These are phyloP conservation scores for Lamproptera curius DNA, from an alignment of 2,888 invertebrate genomes.

Conservation along the genomic window DNA sequence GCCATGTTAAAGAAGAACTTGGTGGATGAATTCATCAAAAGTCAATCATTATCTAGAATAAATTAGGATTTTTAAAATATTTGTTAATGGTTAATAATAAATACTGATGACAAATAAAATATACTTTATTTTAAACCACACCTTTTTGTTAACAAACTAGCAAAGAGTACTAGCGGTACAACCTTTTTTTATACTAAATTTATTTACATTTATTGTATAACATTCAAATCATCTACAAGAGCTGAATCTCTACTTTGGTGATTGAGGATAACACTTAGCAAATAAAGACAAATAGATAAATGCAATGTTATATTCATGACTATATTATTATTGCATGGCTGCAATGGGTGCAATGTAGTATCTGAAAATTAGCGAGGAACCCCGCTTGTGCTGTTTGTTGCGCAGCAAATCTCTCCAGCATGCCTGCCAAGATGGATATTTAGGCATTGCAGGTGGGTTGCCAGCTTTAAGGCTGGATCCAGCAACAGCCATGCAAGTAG, in stretches of 20 bases:
- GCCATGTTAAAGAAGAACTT: constrained; percentile 73
- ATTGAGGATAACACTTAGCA: constrained; percentile 73
- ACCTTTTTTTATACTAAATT: constrained; percentile 67
- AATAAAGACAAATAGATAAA: constrained; percentile 66
- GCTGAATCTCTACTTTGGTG: constrained; percentile 65
- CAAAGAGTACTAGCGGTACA: constrained; percentile 66
- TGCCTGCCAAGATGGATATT: constrained; percentile 87
- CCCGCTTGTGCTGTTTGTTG: constrained; percentile 89
- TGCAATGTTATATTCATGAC: constrained; percentile 50
- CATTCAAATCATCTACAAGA: constrained; percentile 45
- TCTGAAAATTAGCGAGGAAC: constrained; percentile 89
- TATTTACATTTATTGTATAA: constrained; percentile 69
- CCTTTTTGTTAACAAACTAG: constrained; percentile 66
- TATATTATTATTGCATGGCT: constrained; percentile 52
- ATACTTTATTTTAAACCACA: constrained; percentile 65
- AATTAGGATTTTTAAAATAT: constrained; percentile 39
- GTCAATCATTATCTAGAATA: constrained; percentile 71
- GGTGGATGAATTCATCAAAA: constrained; percentile 74
- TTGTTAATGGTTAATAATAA: constrained; percentile 20
- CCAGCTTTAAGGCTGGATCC: constrained; percentile 89
- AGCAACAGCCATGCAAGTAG: constrained; percentile 93
- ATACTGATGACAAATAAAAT: constrained; percentile 45
- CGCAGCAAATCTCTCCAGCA: constrained; percentile 89
- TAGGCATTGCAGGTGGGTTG: constrained; percentile 89
- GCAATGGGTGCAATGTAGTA: constrained; percentile 77